Base-by-base conservation (phyloP, 2,113 vertebrate genomes). In the Pionites leucogaster region DNA sequence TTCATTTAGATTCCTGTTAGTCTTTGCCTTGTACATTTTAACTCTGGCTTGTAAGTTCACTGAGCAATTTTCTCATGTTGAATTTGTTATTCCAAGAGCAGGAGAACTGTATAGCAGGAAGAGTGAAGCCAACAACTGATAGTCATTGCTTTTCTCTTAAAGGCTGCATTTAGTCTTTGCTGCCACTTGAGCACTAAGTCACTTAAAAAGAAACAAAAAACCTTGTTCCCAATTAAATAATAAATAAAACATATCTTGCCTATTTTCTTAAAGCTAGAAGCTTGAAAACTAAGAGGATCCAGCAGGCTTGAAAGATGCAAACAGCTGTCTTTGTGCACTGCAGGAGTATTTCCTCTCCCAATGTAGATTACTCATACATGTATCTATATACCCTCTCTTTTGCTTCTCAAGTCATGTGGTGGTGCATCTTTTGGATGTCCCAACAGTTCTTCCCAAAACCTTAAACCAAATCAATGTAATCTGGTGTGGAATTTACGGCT, bases 1-100 rank as follows among this genome's bases (percentile, higher is more conserved):
- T 80, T 84, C 44, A 79, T 82, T 88, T 88, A 63, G 72, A 75
- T 67, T 88, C 60, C 41, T 35, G 12, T 60, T 82, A 24, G 46
- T 85, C 46, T 83, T 79, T 33, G 39, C 82, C 35, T 70, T 67
- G 27, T 68, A 31, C 6, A 0, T 41, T 76, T 62, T 74, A 87
- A 60, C 29, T 59, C 67, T 76, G 86, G 50, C 79, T 95, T 35
- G 0, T 20, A 62, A 62, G 37, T 64, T 95, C 59, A 46, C 77
- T 46, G 2, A 92, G 77, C 64, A 93, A 93, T 83, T 90, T 94
- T 85, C 87, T 95, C 39, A 16, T 87, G 59, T 82, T 84, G 69
- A 53, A 80, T 90, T 88, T 96, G 71, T 76, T 94, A 77, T 70
- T 90, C 39, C 25, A 65, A 87, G 57, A 70, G 44, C 53, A 85